Base-by-base conservation (phyloP, 64 coral and sea anemone species). In the Dendrophyllia cribrosa region DNA sequence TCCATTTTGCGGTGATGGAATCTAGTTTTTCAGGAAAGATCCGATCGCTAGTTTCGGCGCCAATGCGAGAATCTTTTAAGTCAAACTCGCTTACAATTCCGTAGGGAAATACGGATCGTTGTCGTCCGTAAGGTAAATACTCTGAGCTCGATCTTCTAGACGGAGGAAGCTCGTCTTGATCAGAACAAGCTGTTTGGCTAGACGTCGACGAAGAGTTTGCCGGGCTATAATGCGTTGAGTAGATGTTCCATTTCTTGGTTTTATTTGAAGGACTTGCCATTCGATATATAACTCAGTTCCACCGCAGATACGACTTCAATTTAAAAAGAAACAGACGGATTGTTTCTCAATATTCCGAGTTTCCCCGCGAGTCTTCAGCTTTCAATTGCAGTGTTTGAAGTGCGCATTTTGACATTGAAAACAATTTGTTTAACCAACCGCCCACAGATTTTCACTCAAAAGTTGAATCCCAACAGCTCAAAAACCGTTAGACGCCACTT, bases 11-110 rank as follows among this genome's bases (percentile, higher is more conserved):
- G 8, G 44, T 45, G 1, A 48, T 51, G 17, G 60, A 13, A 52
- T 7, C 19, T 5, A 15, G 45, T 22, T 67, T 80, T 43, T 25
- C 56, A 15, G 55, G 58, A 7, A 59, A 20, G 2, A 7, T 19
- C 17, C 45, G 62, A 3, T 61, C 12, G 55, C 15, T 63, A 23
- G 8, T 84, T 84, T 84, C 80, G 9, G 58, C 17, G 3, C 34
- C 34, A 3, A 6, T 17, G n/a, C 26, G 78, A 58, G 46, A 1
- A 22, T 84, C 58, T 9, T 84, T 84, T 12, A 67, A 68, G 62
- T 68, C 80, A 16, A 9, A 51, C 11, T 84, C 80, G 10, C 80
- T 84, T 2, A 84, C 80, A 19, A 84, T 84, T 7, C 80, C 80
- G 45, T 24, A 50, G 14, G 80, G 80, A 67, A 84, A 84, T 12